These are phyloP conservation scores for Stenodera caucasica DNA, from an alignment of 2,888 invertebrate genomes.

Conservation along the genomic window DNA sequence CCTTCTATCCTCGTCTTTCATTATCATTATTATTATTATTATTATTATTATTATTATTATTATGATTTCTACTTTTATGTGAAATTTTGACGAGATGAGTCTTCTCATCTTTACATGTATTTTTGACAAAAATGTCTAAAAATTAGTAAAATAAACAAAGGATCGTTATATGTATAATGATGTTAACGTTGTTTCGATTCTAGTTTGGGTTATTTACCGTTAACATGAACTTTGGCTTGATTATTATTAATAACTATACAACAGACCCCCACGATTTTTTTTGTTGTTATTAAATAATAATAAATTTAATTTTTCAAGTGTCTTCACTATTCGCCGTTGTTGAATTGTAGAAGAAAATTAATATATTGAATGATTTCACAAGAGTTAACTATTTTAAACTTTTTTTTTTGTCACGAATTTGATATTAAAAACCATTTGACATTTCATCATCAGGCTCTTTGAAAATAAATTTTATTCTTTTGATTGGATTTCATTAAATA, in stretches of 20 bases:
- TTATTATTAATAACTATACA: not conserved
- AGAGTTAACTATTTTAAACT: too few relatives aligned
- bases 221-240: not conserved
- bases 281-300: not conserved
- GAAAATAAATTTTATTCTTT: too few relatives aligned
- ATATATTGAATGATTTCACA: too few relatives aligned
- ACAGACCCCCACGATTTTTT: not conserved
- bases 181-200: too few relatives aligned
- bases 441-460: too few relatives aligned
- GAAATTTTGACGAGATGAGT: too few relatives aligned
- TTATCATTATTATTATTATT: not conserved
- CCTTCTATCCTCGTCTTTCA: slow-evolving; percentile 19
- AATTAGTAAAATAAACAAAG: not conserved
- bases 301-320: too few relatives aligned
- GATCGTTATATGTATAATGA: not conserved
- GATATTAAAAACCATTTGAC: not conserved
- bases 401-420: not conserved
- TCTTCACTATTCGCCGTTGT: too few relatives aligned
- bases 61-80: too few relatives aligned
- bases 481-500: too few relatives aligned
- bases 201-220: not conserved
- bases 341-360: too few relatives aligned
- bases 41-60: not conserved
- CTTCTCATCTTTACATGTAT: too few relatives aligned
- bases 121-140: not conserved